These are phyloP conservation scores for Chondrosia reniformis DNA, from an alignment of 37 sponge, comb jelly and placozoan genomes.

Conservation along the genomic window DNA sequence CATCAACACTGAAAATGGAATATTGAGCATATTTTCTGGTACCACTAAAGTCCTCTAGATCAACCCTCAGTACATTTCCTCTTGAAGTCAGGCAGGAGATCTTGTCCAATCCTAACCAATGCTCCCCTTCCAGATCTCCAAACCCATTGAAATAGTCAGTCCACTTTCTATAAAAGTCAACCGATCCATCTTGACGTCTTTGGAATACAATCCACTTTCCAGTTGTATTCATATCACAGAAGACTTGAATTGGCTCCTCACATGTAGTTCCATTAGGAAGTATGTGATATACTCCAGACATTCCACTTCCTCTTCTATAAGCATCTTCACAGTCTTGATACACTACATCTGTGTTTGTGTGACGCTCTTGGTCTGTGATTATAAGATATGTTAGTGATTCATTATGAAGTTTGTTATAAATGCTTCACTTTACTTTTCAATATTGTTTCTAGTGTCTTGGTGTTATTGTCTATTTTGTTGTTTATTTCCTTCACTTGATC, in stretches of 20 bases:
- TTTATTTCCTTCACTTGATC: too few relatives aligned
- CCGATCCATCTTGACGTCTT: background rate
- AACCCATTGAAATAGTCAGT: background rate
- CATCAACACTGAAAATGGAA: background rate
- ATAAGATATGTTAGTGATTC: too few relatives aligned
- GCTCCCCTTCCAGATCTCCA: slow-evolving; percentile 2
- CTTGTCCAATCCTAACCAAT: background rate
- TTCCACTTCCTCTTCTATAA: too few relatives aligned
- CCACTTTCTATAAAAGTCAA: slow-evolving; percentile 5
- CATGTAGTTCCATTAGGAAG: too few relatives aligned
- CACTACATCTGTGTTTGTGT: too few relatives aligned
- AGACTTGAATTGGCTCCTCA: slow-evolving; percentile 17
- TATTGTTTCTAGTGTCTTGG: too few relatives aligned
- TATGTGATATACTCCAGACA: too few relatives aligned
- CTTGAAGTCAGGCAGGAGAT: background rate
- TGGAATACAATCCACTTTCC: slow-evolving; percentile 19
- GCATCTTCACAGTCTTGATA: too few relatives aligned
- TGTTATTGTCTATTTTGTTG: too few relatives aligned
- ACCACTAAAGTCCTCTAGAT: background rate
- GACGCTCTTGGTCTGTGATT: too few relatives aligned
- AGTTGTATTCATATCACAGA: slow-evolving; percentile 16
- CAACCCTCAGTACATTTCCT: background rate
- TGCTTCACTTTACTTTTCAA: too few relatives aligned
- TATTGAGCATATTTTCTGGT: slow-evolving; percentile 1
- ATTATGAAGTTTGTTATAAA: too few relatives aligned